These are phyloP conservation scores for Lasioglossum figueresi DNA, from an alignment of 2,888 invertebrate species.

Conservation along the genomic window DNA sequence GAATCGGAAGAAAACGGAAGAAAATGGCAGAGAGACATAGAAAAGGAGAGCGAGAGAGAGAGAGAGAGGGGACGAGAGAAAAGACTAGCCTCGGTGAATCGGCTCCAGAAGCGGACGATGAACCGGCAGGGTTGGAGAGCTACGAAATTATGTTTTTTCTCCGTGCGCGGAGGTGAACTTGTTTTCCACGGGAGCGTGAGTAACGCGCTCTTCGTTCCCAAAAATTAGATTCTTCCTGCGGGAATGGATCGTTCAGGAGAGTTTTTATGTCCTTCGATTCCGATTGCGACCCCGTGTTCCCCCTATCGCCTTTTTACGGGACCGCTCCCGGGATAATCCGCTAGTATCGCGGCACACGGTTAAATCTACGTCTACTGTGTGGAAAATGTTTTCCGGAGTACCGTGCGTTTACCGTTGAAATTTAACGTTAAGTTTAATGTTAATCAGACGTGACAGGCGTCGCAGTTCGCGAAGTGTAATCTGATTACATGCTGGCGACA, in stretches of 20 bases:
- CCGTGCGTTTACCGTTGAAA: background rate
- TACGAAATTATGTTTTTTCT: conserved; percentile 62
- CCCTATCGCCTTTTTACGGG: conserved; percentile 5
- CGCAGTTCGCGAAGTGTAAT: background rate
- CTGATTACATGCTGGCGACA: background rate
- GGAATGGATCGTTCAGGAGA: background rate
- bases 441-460: background rate
- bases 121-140: conserved; percentile 5
- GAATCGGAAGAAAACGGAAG: conserved; percentile 39
- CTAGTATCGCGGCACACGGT: background rate
- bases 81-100: conserved; percentile 20
- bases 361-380: background rate
- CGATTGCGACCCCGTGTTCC: conserved; percentile 19
- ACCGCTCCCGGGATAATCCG: background rate
- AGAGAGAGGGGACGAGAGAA: background rate
- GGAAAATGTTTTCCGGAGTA: background rate
- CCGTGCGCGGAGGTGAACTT: conserved; percentile 35
- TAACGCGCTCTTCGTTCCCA: conserved; percentile 32
- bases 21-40: background rate
- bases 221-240: conserved; percentile 42
- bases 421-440: background rate
- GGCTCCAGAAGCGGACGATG: background rate
- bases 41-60: background rate
- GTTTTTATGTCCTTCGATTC: conserved; percentile 16
- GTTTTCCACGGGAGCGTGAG: conserved; percentile 59